Evolutionary conservation across 2,888 invertebrate genomes (phyloP), one percentile per base, ranked within the genome.

Genomic region (Drosophila antonietae): DNA sequence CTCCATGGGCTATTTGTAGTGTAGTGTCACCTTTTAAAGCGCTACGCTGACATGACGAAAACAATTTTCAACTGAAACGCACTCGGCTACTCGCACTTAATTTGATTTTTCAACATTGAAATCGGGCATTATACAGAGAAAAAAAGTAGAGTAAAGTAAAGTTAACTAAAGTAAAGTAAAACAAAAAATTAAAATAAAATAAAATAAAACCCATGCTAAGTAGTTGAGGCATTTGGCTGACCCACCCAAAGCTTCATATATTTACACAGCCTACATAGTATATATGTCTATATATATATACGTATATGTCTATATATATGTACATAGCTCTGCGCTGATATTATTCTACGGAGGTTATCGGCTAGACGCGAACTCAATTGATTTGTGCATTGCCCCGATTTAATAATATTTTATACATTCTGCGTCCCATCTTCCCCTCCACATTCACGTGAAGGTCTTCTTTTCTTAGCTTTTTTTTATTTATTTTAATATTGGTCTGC

Each of bases 271-370:
- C 10, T n/a, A 23, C 33, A 56, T 23, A 35, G 23, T 12, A 51
- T 20, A 33, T 14, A 47, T 12, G 7, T 23, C 20, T 39, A 39
- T 31, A 43, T 44, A 23, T 35, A 31, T 44, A n/a, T 46, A 1
- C 23, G 6, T 3, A 14, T 12, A n/a, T 12, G 18, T 7, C 44
- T 51, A 10, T 20, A 18, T 43, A 49, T 23, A 56, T 61, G 18
- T 66, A 63, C 60, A 35, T 47, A 46, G 18, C n/a, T 51, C 64
- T 37, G 60, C 53, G 39, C 83, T 83, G 81, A 87, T 84, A 87
- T 83, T 73, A 84, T 83, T 73, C 80, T 77, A 77, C 61, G 58
- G 68, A 61, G 84, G 84, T 84, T 87, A 84, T 84, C 88, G 82
- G 44, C 80, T 74, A 78, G 82, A 72, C 73, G 59, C 69, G 79